Conservation (phyloP, 2,888 invertebrate species). For the Apamea epomidion region DNA sequence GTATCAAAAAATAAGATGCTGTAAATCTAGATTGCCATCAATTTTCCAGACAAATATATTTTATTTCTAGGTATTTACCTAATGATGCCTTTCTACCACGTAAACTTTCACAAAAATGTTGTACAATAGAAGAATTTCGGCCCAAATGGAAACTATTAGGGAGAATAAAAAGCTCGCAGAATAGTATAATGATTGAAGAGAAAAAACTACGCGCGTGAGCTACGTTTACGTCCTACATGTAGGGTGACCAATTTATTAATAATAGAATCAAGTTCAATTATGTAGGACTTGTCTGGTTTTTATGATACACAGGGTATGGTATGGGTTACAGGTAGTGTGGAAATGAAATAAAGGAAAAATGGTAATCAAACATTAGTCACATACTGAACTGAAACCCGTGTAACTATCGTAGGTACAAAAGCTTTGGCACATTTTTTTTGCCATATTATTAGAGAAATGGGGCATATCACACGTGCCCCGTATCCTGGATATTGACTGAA, state of each 20-base stretch:
- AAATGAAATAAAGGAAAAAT: background rate
- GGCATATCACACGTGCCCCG: background rate
- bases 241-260: conserved; percentile 49
- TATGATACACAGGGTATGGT: background rate
- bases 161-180: conserved; percentile 59
- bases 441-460: background rate
- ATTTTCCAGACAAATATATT: conserved; percentile 15
- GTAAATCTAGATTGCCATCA: background rate
- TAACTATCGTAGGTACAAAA: background rate
- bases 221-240: conserved; percentile 54
- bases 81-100: conserved; percentile 41
- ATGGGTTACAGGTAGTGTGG: background rate
- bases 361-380: background rate
- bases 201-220: conserved; percentile 68
- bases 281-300: background rate
- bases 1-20: conserved; percentile 7
- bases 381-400: too few relatives aligned
- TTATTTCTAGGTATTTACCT: conserved; percentile 36
- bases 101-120: conserved; percentile 48
- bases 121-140: conserved; percentile 45
- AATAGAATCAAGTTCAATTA: background rate
- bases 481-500: conserved; percentile 30
- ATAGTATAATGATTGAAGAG: conserved; percentile 61
- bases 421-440: too few relatives aligned
- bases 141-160: conserved; percentile 63